Percentiles rank a stretch among this genome's conserved stretches.
Conservation (phyloP, 1,140 invertebrate genomes). For the Sminthurinus signatus region DNA sequence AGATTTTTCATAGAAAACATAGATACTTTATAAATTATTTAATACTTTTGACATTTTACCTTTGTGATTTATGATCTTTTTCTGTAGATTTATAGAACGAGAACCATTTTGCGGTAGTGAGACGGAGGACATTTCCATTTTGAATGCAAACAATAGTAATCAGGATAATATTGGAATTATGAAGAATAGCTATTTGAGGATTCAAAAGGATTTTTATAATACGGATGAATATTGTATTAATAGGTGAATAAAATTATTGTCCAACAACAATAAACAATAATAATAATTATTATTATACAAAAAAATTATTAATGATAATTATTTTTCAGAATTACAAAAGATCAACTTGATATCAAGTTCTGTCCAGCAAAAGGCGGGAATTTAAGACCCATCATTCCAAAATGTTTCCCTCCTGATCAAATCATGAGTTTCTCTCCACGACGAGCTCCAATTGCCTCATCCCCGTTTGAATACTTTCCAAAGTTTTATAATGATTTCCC, state of each 20-base stretch:
- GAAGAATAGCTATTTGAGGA: neutral
- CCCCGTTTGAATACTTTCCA: neutral
- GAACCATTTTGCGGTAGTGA: too few relatives aligned
- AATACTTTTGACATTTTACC: too few relatives aligned
- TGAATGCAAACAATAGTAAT: too few relatives aligned
- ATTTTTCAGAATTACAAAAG: neutral
- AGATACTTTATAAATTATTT: too few relatives aligned
- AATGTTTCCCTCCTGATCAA: constrained; percentile 8
- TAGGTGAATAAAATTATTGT: neutral
- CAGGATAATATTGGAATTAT: neutral
- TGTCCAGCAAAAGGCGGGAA: neutral
- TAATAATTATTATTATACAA: neutral
- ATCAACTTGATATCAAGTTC: neutral
- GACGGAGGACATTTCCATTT: too few relatives aligned
- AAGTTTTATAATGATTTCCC: constrained; percentile 6
- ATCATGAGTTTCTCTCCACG: neutral
- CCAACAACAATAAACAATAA: neutral
- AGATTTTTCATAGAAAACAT: too few relatives aligned
- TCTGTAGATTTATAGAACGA: too few relatives aligned
- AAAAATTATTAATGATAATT: neutral
- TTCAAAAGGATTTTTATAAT: constrained; percentile 8
- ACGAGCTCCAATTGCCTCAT: neutral
- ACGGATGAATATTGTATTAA: constrained; percentile 6
- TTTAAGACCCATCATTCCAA: neutral
- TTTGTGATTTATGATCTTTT: too few relatives aligned